Conservation (phyloP, 1,140 invertebrate species). For the Neuroterus valhalla region DNA sequence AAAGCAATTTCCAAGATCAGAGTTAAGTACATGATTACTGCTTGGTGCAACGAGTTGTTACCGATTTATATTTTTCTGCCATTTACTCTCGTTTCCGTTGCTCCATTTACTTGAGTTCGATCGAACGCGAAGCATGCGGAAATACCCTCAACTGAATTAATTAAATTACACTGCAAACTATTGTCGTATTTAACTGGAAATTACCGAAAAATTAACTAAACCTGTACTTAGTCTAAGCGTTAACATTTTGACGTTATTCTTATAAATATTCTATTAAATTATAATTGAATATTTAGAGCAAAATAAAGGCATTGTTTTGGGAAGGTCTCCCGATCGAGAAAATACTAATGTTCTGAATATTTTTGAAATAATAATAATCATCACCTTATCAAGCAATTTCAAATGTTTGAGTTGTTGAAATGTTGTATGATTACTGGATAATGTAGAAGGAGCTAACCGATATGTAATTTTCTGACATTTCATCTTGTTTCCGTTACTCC, state of each 20-base stretch:
- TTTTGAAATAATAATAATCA: too few species aligned
- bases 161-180: too few species aligned
- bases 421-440: not conserved
- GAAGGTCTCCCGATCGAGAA: too few species aligned
- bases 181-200: too few species aligned
- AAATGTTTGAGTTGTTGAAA: not conserved
- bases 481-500: constrained; percentile 42
- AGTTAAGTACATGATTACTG: not conserved
- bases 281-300: too few species aligned
- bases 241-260: too few species aligned
- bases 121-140: constrained; percentile 39
- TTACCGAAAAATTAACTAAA: too few species aligned
- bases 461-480: constrained; percentile 36
- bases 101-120: constrained; percentile 49
- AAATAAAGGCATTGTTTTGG: too few species aligned
- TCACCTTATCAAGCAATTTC: constrained; percentile 1
- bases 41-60: not conserved
- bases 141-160: too few species aligned
- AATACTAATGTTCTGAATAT: too few species aligned
- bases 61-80: constrained; percentile 19
- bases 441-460: not conserved
- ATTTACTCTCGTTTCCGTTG: constrained; percentile 44
- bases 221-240: too few species aligned
- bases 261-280: too few species aligned
- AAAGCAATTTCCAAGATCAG: not conserved